phyloP scores from a whole-genome alignment of 64 coral and sea anemone species.

The Montipora efflorescens region DNA sequence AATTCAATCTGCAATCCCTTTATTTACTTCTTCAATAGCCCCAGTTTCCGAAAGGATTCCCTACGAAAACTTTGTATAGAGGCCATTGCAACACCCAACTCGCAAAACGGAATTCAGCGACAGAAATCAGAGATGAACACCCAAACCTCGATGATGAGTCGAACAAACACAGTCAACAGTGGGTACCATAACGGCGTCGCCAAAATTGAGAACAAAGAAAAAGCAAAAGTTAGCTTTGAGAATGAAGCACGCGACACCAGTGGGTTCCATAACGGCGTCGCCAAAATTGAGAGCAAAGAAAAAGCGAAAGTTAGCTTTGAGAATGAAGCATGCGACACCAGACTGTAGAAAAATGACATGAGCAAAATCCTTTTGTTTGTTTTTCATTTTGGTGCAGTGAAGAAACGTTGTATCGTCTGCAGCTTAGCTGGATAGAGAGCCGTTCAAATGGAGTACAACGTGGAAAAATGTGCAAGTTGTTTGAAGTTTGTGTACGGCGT shows the following conservation, averaged over 20 bases:
- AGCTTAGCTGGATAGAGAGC: too few species aligned
- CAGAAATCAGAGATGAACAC: background rate
- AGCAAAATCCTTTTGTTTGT: too few species aligned
- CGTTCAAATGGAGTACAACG: too few species aligned
- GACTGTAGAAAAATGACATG: background rate
- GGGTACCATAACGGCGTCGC: background rate
- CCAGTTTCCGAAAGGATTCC: constrained; percentile 68
- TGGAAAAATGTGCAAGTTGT: too few species aligned
- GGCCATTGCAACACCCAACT: background rate
- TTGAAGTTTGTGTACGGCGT: too few species aligned
- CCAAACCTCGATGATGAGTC: background rate
- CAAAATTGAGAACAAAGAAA: too few species aligned
- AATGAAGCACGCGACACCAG: too few species aligned
- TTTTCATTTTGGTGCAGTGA: too few species aligned
- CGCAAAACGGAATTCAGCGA: background rate
- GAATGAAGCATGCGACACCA: constrained; percentile 4
- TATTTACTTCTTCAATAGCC: constrained; percentile 92
- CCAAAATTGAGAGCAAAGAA: too few species aligned
- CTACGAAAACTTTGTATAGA: constrained; percentile 64
- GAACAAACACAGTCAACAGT: background rate
- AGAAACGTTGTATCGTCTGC: too few species aligned
- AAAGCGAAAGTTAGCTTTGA: too few species aligned
- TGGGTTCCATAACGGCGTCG: background rate
- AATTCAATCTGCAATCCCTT: constrained; percentile 90
- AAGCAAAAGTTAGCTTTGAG: too few species aligned